These are phyloP conservation scores for Ammospiza caudacuta DNA, from an alignment of 2,113 vertebrate genomes.

Conservation along the genomic window DNA sequence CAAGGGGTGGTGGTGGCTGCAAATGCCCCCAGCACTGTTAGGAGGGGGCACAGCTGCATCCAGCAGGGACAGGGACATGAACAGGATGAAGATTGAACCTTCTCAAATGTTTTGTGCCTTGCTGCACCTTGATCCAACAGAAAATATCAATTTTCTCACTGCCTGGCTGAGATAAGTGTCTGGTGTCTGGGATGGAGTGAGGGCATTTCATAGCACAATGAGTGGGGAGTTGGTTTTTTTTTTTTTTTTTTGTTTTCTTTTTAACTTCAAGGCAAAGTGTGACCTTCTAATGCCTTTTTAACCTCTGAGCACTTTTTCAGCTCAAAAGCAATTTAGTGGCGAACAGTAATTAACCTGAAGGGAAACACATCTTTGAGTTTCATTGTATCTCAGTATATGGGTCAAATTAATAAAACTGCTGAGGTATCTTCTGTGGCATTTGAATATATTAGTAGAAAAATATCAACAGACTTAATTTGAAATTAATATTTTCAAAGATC, in stretches of 20 bases:
- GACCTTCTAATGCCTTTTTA: background rate
- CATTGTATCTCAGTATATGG: background rate
- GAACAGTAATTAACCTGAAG: constrained; percentile 18
- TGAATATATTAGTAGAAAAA: background rate
- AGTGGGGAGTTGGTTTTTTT: too few species aligned
- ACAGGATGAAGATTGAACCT: background rate
- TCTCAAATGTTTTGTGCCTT: too few species aligned
- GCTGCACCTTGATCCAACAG: background rate
- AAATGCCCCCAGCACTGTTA: background rate
- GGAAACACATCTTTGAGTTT: background rate
- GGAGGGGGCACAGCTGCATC: background rate
- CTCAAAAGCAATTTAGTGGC: background rate
- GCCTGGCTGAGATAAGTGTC: background rate
- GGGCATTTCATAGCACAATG: background rate
- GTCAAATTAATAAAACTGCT: background rate
- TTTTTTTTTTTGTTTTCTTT: background rate
- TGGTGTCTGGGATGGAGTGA: background rate
- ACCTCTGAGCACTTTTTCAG: background rate
- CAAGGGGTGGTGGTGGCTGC: background rate
- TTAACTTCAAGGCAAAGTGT: background rate
- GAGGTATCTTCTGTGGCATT: background rate
- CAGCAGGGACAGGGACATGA: background rate
- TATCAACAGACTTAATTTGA: background rate
- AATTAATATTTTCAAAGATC: background rate
- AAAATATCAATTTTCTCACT: background rate